Evolutionary conservation across 2,113 vertebrate species (phyloP), one percentile per base, ranked within the genome.

Genomic region (Plotosus lineatus): DNA sequence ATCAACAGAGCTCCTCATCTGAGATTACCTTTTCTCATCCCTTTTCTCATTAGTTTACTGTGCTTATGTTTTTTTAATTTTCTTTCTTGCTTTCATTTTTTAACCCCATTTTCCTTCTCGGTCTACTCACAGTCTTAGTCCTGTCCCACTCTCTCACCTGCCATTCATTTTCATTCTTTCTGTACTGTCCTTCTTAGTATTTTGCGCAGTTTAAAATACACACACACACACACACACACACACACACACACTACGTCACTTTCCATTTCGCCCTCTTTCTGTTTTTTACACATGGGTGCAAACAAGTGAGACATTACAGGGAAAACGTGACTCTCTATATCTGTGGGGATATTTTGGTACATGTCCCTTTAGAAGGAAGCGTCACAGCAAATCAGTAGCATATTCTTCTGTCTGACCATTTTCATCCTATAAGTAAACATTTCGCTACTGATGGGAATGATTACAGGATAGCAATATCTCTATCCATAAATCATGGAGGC

Each of bases 1-100:
- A 85, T 90, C 77, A 90, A 88, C 60, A 23, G 60, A 38, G 44
- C 85, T 86, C 80, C 69, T 74, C 86, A 88, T 83, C 72, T 74
- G 78, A 82, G 86, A 88, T 15, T 77, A 26, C 77, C 72, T 72
- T 10, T 80, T 85, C 19, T 48, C 21, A 31, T 48, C 11, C 44
- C 31, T 80, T 66, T 73, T 75, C 71, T 40, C n/a, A 8, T 33
- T 77, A 83, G 69, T 84, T 63, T 77, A 71, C 33, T 33, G 6
- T 56, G 69, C 83, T 73, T 65, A 80, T 83, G 82, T 65, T 23
- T 66, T 58, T n/a, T n/a, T n/a, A n/a, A n/a, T n/a, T n/a, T n/a
- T n/a, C n/a, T n/a, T n/a, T n/a, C n/a, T n/a, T 58, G 15, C 36
- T 68, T n/a, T n/a, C n/a, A n/a, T n/a, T n/a, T n/a, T 42, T 51